phyloP scores from a whole-genome alignment of 37 sponge, comb jelly and placozoan species.

The Halisarca cf. caerulea region DNA sequence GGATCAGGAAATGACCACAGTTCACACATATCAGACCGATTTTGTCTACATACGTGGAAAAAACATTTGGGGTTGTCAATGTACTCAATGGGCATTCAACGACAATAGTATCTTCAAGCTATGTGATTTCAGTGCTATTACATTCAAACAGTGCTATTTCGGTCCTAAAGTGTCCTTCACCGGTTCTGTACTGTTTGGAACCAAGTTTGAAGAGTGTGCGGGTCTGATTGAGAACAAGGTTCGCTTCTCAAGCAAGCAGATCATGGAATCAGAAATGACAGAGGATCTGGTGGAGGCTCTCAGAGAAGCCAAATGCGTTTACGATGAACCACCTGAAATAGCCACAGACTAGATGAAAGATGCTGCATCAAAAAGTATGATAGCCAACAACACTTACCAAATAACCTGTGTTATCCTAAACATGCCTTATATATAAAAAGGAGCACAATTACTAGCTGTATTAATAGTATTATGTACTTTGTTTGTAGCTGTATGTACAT shows the following conservation, averaged over 20 bases:
- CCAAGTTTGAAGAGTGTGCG: slow-evolving; percentile 21
- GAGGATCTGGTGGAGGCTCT: slow-evolving; percentile 1
- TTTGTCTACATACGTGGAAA: background rate
- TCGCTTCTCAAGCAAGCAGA: slow-evolving; percentile 47
- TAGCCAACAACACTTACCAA: too few relatives aligned
- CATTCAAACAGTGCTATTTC: slow-evolving; percentile 4
- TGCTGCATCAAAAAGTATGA: background rate
- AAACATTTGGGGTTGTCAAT: background rate
- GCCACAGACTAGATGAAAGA: background rate
- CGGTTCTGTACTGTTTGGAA: slow-evolving; percentile 8
- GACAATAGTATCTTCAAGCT: background rate
- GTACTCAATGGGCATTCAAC: background rate
- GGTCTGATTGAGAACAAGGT: slow-evolving; percentile 37
- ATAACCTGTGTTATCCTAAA: too few relatives aligned
- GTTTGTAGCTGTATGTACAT: too few relatives aligned
- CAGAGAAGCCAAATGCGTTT: background rate
- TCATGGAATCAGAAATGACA: background rate
- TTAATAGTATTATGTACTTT: too few relatives aligned
- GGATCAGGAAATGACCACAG: background rate
- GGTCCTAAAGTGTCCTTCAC: background rate
- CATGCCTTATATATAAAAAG: too few relatives aligned
- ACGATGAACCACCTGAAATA: background rate
- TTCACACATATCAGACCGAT: background rate
- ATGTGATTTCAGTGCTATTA: slow-evolving; percentile 9
- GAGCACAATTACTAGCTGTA: too few relatives aligned